phyloP scores from a whole-genome alignment of 2,888 invertebrate species.

The Oxyscelio sp. region DNA sequence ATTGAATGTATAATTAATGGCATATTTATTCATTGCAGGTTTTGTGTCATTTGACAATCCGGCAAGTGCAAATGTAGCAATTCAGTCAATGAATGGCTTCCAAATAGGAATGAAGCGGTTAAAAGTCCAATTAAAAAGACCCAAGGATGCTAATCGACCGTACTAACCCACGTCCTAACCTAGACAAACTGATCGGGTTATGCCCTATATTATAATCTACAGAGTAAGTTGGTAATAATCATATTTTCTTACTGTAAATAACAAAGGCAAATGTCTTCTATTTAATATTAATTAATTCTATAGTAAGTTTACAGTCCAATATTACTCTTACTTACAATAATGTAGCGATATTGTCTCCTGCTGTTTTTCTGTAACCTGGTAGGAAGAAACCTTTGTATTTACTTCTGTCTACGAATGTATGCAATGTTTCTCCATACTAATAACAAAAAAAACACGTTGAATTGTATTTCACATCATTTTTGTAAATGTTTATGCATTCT shows the following conservation, averaged over 20 bases:
- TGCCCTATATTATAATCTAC: constrained; percentile 86
- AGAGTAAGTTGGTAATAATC: constrained; percentile 86
- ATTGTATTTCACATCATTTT: no score
- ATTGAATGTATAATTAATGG: constrained; percentile 28
- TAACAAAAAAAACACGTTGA: constrained; percentile 76
- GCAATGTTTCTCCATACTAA: constrained; percentile 98
- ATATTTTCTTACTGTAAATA: no score
- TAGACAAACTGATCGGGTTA: constrained; percentile 89
- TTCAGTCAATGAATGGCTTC: constrained; percentile 99
- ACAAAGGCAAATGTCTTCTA: no score
- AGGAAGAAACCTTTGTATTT: constrained; percentile 95
- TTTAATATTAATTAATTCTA: no score
- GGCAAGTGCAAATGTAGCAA: constrained; percentile 98
- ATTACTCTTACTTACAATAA: constrained; percentile 91
- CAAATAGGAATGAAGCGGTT: constrained; percentile 99
- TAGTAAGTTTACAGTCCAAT: no score
- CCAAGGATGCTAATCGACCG: constrained; percentile 99
- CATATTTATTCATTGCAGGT: constrained; percentile 90
- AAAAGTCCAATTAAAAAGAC: constrained; percentile 99
- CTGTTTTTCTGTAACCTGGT: constrained; percentile 92
- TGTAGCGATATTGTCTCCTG: constrained; percentile 90
- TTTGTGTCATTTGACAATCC: constrained; percentile 99
- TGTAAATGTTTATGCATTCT: no score
- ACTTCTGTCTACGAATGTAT: constrained; percentile 97
- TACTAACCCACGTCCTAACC: constrained; percentile 95